Evolutionary conservation across 2,888 invertebrate species (phyloP).

Genomic region (Sthenelais limicola): DNA sequence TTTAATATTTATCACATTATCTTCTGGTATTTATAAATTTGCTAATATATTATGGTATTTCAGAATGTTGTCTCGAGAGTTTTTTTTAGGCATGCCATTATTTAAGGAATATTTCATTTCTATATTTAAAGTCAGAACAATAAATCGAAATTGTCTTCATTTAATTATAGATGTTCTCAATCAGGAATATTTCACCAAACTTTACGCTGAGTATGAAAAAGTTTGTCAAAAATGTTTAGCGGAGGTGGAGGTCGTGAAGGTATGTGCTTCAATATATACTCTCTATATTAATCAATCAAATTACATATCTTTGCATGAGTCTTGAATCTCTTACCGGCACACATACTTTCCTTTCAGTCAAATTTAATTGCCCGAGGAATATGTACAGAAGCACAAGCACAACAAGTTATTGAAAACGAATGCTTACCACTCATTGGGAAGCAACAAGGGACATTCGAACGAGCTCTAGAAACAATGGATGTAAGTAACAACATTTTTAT

Average conservation of each 20-base stretch:
- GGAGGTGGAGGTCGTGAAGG: constrained; percentile 65
- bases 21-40: not conserved
- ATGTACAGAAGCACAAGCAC: constrained; percentile 57
- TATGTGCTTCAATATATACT: constrained; percentile 47
- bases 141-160: too few species aligned
- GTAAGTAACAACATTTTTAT: constrained; percentile 55
- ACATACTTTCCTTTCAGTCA: constrained; percentile 27
- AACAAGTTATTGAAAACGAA: constrained; percentile 61
- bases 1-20: not conserved
- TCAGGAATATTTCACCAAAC: constrained; percentile 62
- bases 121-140: too few species aligned
- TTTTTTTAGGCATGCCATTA: too few species aligned
- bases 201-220: constrained; percentile 68
- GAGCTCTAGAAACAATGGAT: constrained; percentile 68
- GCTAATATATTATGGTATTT: too few species aligned
- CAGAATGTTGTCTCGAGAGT: too few species aligned
- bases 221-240: constrained; percentile 66
- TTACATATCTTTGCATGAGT: constrained; percentile 13
- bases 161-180: constrained; percentile 62
- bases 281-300: not conserved
- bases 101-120: too few species aligned
- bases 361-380: constrained; percentile 61
- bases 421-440: constrained; percentile 69
- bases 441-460: constrained; percentile 66
- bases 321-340: not conserved